Evolutionary conservation across 2,113 vertebrate species (phyloP).

Genomic region (Caretta caretta): DNA sequence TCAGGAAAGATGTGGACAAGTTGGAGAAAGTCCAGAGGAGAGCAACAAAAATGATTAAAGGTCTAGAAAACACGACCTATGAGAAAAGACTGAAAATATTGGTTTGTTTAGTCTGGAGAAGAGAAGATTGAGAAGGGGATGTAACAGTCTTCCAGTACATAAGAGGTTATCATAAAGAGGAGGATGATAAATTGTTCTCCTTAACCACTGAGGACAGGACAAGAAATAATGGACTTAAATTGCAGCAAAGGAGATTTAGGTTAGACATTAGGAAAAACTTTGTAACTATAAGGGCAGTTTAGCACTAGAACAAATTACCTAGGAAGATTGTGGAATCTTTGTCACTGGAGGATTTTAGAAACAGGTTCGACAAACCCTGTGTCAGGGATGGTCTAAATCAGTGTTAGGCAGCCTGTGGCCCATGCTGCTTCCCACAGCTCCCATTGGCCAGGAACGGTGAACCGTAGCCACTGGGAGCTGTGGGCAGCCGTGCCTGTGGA

Average conservation of each 20-base stretch:
- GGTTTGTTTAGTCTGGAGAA: neutral
- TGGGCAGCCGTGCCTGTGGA: too few species aligned
- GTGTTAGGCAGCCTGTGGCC: too few species aligned
- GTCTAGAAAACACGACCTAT: neutral
- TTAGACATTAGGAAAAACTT: neutral
- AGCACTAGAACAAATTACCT: neutral
- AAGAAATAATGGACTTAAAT: neutral
- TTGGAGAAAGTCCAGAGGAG: neutral
- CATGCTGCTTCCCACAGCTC: too few species aligned
- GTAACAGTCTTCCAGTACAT: neutral
- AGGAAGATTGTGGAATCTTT: neutral
- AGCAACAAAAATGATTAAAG: neutral
- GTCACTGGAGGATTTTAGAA: neutral
- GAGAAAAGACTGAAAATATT: neutral
- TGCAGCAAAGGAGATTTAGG: neutral
- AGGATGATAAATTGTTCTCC: neutral
- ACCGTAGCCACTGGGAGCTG: too few species aligned
- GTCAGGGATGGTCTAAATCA: neutral
- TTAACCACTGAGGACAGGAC: neutral
- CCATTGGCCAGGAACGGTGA: too few species aligned
- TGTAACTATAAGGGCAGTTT: neutral
- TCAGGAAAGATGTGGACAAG: neutral
- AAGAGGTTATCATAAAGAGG: neutral
- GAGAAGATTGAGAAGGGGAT: neutral
- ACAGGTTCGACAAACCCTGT: neutral